Evolutionary conservation across 2,113 vertebrate genomes (phyloP), one percentile per base, ranked within the genome.

Genomic region (Conger conger): DNA sequence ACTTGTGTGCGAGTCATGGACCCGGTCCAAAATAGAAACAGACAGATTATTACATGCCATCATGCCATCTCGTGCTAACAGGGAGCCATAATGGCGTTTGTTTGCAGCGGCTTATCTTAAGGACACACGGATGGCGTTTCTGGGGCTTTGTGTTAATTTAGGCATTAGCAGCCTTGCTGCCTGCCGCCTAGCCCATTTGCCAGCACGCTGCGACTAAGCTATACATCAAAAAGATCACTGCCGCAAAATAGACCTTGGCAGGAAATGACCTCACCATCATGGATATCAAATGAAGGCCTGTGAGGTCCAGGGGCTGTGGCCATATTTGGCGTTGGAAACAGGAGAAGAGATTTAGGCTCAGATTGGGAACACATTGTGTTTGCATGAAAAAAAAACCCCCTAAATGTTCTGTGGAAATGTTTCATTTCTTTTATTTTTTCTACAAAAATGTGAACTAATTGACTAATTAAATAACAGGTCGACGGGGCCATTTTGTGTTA

Each of bases 61-160:
- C 82, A 60, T 18, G 81, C 86, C 80, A 63, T 82, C 60, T 79
- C 76, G 53, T 83, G 84, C 79, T 63, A 16, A 42, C 40, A 23
- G 11, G 40, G 79, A 11, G 60, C 78, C 53, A 45, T 4, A 40
- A 18, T 17, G 7, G n/a, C 15, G 73, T 82, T 53, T 81, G 76
- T 53, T 80, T 85, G 88, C 53, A 8, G 84, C 87, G 84, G 84
- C 83, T 86, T 88, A 90, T 86, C 89, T 86, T 68, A 30, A 54
- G 83, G 73, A 86, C 78, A 37, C 88, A 82, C 45, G 30, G 23
- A 15, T 42, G 82, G 13, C 3, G 86, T 54, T 83, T 87, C 86
- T 80, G 53, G 79, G 54, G 0, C 90, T 90, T 79, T 91, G 88
- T 87, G 86, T 84, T 92, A 91, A 92, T 93, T 93, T 87, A 84